Conservation (phyloP, 2,888 invertebrate genomes). For the Romanomermis culicivorax region DNA sequence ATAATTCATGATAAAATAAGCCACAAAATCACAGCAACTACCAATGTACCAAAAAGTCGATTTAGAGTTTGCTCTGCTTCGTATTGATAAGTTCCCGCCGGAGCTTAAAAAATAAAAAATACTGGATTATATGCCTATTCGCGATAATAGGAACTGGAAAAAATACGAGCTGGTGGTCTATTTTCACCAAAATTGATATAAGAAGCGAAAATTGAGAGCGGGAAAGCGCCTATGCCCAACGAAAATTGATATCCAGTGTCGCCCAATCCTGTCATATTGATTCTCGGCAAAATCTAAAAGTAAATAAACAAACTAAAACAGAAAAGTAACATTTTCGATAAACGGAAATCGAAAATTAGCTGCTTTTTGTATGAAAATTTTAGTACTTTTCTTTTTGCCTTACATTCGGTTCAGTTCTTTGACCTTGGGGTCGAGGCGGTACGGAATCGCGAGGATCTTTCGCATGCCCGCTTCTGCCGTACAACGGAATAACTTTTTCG, state of each 20-base stretch:
- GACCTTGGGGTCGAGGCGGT: constrained; percentile 28
- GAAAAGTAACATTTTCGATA: neutral
- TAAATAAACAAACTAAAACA: neutral
- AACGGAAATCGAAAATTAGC: no score
- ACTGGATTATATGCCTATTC: no score
- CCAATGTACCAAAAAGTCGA: neutral
- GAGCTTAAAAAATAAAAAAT: no score
- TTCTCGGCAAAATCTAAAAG: constrained; percentile 17
- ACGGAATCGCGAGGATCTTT: constrained; percentile 22
- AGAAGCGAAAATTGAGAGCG: constrained; percentile 24
- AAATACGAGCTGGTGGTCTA: constrained; percentile 12
- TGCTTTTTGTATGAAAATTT: no score
- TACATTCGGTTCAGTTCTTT: constrained; percentile 19
- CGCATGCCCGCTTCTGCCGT: constrained; percentile 54
- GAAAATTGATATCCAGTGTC: constrained; percentile 23
- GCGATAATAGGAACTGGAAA: no score
- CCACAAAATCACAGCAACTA: neutral
- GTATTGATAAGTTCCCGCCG: neutral
- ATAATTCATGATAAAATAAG: no score
- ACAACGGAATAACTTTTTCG: constrained; percentile 90
- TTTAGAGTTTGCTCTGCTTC: neutral
- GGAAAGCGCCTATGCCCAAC: constrained; percentile 27
- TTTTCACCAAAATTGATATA: constrained; percentile 16
- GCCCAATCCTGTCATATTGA: constrained; percentile 21
- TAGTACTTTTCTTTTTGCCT: no score